Conservation (phyloP, 2,113 vertebrate species). For the Otolemur garnettii region DNA sequence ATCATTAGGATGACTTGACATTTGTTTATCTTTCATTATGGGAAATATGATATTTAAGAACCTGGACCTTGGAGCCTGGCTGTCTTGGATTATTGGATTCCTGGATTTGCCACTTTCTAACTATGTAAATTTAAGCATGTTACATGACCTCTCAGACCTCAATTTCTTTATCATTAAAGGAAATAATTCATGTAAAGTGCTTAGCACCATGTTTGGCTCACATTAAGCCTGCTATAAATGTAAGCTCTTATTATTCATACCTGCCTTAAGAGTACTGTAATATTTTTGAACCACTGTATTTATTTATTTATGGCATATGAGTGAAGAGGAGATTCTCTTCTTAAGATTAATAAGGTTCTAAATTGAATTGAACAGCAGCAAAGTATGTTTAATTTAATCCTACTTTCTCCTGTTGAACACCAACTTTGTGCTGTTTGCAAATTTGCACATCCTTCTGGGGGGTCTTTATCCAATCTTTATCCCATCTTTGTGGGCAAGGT, state of each 20-base stretch:
- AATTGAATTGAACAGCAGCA: conserved; percentile 39
- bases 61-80: conserved; percentile 66
- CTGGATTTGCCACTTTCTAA: conserved; percentile 57
- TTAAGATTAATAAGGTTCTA: conserved; percentile 56
- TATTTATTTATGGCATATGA: conserved; percentile 37
- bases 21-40: conserved; percentile 63
- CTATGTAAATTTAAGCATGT: conserved; percentile 67
- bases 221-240: conserved; percentile 52
- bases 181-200: conserved; percentile 67
- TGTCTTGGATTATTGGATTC: conserved; percentile 70
- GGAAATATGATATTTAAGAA: conserved; percentile 52
- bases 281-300: conserved; percentile 47
- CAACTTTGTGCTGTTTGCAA: conserved; percentile 34
- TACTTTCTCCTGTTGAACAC: conserved; percentile 30
- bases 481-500: conserved; percentile 42
- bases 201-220: conserved; percentile 50
- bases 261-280: conserved; percentile 13
- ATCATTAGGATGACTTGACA: conserved; percentile 54
- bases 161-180: conserved; percentile 50
- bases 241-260: conserved; percentile 62
- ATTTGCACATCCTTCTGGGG: background rate
- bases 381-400: conserved; percentile 27
- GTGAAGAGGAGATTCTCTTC: conserved; percentile 1
- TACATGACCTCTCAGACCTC: conserved; percentile 51
- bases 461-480: conserved; percentile 16